These are phyloP conservation scores for Hypothenemus hampei DNA, from an alignment of 1,140 invertebrate genomes.

Conservation along the genomic window DNA sequence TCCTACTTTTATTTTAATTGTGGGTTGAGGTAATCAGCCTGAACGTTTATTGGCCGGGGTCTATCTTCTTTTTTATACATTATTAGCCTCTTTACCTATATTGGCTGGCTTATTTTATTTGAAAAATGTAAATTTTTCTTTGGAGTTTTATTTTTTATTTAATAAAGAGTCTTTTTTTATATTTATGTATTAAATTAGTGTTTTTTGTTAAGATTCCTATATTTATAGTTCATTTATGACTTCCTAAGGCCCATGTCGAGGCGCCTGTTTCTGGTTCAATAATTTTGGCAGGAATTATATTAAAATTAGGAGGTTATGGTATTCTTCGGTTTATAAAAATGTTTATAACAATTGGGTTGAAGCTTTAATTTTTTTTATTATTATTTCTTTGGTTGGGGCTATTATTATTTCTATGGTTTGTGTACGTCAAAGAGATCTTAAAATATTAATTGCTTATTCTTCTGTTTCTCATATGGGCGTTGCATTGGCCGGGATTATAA, in stretches of 20 bases:
- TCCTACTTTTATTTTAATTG: constrained; percentile 59
- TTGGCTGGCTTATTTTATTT: constrained; percentile 52
- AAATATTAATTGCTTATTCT: constrained; percentile 60
- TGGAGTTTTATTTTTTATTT: constrained; percentile 48
- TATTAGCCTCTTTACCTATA: constrained; percentile 57
- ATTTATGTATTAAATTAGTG: constrained; percentile 51
- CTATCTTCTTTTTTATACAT: constrained; percentile 61
- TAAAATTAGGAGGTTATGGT: constrained; percentile 64
- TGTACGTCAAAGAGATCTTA: constrained; percentile 57
- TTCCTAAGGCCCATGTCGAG: constrained; percentile 69
- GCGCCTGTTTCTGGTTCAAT: constrained; percentile 64
- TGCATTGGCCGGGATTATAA: constrained; percentile 50
- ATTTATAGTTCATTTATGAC: constrained; percentile 63
- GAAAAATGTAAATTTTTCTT: constrained; percentile 38
- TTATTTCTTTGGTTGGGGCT: constrained; percentile 52
- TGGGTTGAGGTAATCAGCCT: constrained; percentile 58
- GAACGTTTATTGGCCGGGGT: constrained; percentile 56
- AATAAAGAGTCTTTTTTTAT: constrained; percentile 47
- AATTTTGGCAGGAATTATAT: constrained; percentile 63
- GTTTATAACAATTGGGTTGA: constrained; percentile 35
- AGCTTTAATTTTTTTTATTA: constrained; percentile 42
- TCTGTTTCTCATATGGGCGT: constrained; percentile 57
- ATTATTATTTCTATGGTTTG: constrained; percentile 55
- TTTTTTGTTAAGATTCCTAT: constrained; percentile 68
- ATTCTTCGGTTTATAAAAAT: constrained; percentile 51